Percentiles rank a stretch among this genome's conserved stretches.
Evolutionary conservation across 2,113 vertebrate genomes (phyloP).

Genomic region (Phylloscopus whistleri): DNA sequence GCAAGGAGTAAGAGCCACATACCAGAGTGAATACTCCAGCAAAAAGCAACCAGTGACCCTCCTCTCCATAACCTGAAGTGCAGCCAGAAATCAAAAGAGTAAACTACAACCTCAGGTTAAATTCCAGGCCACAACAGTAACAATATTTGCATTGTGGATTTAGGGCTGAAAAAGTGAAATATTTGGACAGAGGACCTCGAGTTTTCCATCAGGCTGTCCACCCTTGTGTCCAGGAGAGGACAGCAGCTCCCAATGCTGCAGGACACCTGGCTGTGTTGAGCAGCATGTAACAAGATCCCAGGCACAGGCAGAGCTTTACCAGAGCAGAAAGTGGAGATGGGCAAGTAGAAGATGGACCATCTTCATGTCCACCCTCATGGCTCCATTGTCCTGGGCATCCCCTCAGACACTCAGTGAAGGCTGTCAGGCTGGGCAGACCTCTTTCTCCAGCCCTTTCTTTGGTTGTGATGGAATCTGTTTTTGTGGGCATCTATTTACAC

Average conservation of each 20-base stretch:
- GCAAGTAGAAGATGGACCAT: not conserved
- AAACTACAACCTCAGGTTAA: not conserved
- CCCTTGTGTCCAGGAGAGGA: not conserved
- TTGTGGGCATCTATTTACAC: not conserved
- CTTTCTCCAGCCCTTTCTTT: not conserved
- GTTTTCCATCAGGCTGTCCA: not conserved
- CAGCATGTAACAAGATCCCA: accelerated
- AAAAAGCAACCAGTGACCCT: not conserved
- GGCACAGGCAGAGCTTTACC: not conserved
- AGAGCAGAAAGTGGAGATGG: not conserved
- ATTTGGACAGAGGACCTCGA: not conserved
- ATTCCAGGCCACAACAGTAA: not conserved
- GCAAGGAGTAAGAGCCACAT: not conserved
- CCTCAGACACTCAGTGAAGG: not conserved
- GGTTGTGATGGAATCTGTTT: not conserved
- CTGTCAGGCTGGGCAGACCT: not conserved
- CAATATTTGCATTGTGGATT: not conserved
- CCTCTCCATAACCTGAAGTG: not conserved
- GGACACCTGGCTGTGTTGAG: not conserved
- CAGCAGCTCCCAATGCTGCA: not conserved
- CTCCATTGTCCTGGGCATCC: not conserved
- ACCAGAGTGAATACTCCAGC: not conserved
- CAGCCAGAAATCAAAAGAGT: not conserved
- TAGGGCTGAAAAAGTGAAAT: not conserved
- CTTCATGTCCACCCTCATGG: not conserved